phyloP scores from a whole-genome alignment of 2,888 invertebrate species.

The Polyploca ridens region DNA sequence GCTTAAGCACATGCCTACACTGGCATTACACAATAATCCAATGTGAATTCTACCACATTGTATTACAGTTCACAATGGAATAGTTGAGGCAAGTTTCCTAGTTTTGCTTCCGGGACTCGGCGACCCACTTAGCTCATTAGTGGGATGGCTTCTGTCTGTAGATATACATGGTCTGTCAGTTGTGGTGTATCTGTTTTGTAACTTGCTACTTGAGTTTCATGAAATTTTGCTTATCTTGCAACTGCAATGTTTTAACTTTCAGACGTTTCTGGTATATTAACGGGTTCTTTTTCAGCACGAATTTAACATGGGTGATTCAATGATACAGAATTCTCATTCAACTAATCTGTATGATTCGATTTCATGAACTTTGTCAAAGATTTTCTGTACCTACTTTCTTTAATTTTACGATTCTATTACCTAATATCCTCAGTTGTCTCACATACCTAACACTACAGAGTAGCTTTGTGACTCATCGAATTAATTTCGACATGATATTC shows the following conservation, averaged over 20 bases:
- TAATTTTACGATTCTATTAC: no score
- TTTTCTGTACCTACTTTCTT: no score
- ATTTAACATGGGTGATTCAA: no score
- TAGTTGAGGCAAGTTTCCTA: not conserved
- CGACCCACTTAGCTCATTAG: constrained; percentile 43
- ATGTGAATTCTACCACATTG: constrained; percentile 28
- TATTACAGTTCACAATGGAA: constrained; percentile 21
- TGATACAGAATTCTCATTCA: no score
- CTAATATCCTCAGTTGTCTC: no score
- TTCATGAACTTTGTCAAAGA: no score
- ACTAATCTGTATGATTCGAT: no score
- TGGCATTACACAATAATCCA: constrained; percentile 17
- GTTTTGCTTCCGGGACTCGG: constrained; percentile 35
- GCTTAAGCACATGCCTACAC: constrained; percentile 20
- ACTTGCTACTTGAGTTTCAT: constrained; percentile 7
- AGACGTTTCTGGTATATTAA: not conserved
- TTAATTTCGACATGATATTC: not conserved
- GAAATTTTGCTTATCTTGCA: not conserved
- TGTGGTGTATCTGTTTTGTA: constrained; percentile 7
- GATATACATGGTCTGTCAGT: not conserved
- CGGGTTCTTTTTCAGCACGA: no score
- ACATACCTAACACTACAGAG: not conserved
- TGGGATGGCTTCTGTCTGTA: constrained; percentile 22
- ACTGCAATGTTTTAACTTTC: not conserved
- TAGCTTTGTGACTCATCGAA: not conserved